Base-by-base conservation (phyloP, 2,113 vertebrate species). In the Galeopterus variegatus region DNA sequence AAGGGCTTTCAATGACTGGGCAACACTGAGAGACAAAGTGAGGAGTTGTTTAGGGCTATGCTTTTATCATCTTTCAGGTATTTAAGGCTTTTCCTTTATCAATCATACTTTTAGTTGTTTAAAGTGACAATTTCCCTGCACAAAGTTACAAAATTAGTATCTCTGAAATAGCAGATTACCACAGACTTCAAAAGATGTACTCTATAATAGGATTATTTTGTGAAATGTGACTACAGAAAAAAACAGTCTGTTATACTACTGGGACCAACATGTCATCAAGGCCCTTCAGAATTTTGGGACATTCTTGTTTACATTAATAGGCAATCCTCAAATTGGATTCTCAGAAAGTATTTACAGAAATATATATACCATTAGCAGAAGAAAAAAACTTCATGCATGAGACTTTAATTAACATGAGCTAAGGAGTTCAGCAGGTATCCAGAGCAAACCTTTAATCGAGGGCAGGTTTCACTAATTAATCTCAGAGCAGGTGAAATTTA, bases 181-280 rank as follows among this genome's bases (percentile, higher is more conserved):
- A 24, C 2, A 7, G 72, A 67, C 31, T 41, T 80, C 73, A 28
- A 28, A 64, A 52, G 86, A 48, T 28, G 17, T 1, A 1, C 3
- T 31, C 45, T 11, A 36, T 11, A 36, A 24, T 0, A 52, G 8
- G 48, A 2, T 2, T n/a, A 9, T 4, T 15, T 3, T 4, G 17
- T n/a, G 45, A 79, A 28, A 11, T 19, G 36, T 5, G 21, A 36
- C 56, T 54, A 21, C 1, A 10, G 18, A 24, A 26, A 26, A 26
- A 21, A 23, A 54, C 8, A 3, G 52, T 26, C 56, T 70, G 21
- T 28, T 3, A 13, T 2, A 15, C 15, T 0, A 1, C 56, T 1
- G 58, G 80, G 24, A 23, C 58, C 26, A 26, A 41, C n/a, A 4
- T 0, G 6, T 24, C 12, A 23, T 10, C 65, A 60, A 48, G 88